Evolutionary conservation across 2,888 invertebrate genomes (phyloP), one percentile per base, ranked within the genome.

Genomic region (Orchestes rusci): DNA sequence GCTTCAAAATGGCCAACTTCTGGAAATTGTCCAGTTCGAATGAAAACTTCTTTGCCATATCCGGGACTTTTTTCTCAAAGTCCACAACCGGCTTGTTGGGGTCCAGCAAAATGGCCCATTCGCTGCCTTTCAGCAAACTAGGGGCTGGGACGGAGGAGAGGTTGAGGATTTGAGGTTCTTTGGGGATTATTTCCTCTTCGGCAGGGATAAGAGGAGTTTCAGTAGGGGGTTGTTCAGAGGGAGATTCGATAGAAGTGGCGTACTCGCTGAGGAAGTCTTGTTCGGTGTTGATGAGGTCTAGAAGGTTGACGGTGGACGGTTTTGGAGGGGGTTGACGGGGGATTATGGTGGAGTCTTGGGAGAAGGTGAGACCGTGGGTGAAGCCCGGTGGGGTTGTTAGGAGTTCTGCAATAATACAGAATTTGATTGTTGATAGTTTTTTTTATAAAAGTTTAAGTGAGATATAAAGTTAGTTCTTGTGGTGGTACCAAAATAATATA

Each of bases 11-110:
- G 1, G 99, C 96, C 74, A 90, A 88, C 70, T 99, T 95, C 65
- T 99, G 99, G 65, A 99, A 99, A 16, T 80, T 87, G 68, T 99
- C 99, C 60, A 97, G 72, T 59, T 94, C 89, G 69, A 99, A 99
- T 1, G 84, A 83, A 69, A 82, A 93, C 47, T 75, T 77, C 60
- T 85, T 81, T 0, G 95, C 95, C 71, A 89, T 84, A 48, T 84
- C 79, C 3, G 88, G 88, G 45, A 94, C 79, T 59, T 76, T 76
- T 55, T 87, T 78, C 36, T 81, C 74, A 60, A 93, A 94, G 64
- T 94, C 84, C 2, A 73, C 74, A 1, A 94, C 83, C 0, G 91
- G 88, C 39, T 79, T 75, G 1, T 81, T 79, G 1, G 89, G 81
- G 64, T 95, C 89, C 23, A 95, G 74, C 67, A 84, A 77, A 60